Conservation (phyloP, 2,797 vertebrate genomes). For the Prionace glauca region DNA sequence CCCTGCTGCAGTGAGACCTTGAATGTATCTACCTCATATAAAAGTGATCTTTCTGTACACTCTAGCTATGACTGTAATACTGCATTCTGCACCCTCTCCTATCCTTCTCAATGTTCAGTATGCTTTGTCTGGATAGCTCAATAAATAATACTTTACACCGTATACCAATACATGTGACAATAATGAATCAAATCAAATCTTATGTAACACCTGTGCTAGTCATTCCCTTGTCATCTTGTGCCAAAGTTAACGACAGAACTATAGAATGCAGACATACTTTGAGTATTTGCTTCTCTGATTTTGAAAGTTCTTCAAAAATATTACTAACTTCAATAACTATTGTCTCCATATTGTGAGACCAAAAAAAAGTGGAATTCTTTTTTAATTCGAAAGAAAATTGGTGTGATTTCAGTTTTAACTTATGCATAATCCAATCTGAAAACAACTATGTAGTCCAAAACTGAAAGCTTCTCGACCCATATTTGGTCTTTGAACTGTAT, state of each 20-base stretch:
- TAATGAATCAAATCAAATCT: no score
- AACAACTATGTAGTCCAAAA: background rate
- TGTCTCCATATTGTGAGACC: background rate
- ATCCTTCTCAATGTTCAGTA: no score
- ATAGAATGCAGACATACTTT: background rate
- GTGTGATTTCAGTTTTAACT: background rate
- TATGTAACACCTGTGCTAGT: background rate
- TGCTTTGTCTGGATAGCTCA: no score
- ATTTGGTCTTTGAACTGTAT: background rate
- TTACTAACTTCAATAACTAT: background rate
- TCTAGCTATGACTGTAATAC: no score
- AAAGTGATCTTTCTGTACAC: no score
- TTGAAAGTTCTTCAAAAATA: background rate
- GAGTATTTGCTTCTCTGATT: background rate
- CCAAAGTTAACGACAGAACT: background rate
- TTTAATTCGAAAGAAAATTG: background rate
- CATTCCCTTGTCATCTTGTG: background rate
- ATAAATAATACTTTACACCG: no score
- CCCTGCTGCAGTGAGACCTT: no score
- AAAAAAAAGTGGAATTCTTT: background rate
- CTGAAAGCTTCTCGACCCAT: background rate
- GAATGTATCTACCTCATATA: no score
- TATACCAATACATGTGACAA: no score
- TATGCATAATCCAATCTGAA: background rate
- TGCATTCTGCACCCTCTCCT: no score